Evolutionary conservation across 2,113 vertebrate species (phyloP).

Genomic region (Felis chaus): DNA sequence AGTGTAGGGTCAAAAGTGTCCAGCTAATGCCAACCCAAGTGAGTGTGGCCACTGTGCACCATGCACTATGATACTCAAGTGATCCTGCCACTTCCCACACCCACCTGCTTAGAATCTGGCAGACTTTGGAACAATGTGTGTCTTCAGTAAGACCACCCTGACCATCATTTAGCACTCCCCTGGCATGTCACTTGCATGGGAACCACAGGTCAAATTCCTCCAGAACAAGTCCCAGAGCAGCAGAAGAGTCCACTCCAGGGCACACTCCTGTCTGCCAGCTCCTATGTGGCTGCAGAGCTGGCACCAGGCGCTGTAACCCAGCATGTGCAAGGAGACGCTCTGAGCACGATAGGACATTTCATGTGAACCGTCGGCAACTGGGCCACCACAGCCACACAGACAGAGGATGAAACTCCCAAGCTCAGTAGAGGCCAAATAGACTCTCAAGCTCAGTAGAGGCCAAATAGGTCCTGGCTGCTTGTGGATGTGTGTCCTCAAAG

Average conservation of each 20-base stretch:
- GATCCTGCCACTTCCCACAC: neutral
- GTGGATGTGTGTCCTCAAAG: neutral
- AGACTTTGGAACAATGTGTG: neutral
- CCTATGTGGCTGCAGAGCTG: neutral
- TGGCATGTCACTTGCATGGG: rapidly evolving
- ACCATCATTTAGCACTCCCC: neutral
- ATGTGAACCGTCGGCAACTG: neutral
- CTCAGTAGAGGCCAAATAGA: neutral
- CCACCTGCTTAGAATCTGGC: neutral
- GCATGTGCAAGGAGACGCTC: rapidly evolving
- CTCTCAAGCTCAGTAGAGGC: neutral
- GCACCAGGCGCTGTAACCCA: rapidly evolving
- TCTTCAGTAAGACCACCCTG: neutral
- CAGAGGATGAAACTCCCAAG: neutral
- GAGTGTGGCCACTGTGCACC: neutral
- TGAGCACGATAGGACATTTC: neutral
- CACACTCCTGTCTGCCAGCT: too few species aligned
- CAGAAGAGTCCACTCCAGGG: neutral
- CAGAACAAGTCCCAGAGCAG: neutral
- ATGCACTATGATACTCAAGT: neutral
- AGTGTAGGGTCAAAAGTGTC: neutral
- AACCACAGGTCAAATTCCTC: neutral
- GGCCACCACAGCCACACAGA: neutral
- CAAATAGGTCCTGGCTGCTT: neutral
- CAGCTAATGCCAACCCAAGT: neutral